Base-by-base conservation (phyloP, 2,888 invertebrate genomes). In the Hypena proboscidalis region DNA sequence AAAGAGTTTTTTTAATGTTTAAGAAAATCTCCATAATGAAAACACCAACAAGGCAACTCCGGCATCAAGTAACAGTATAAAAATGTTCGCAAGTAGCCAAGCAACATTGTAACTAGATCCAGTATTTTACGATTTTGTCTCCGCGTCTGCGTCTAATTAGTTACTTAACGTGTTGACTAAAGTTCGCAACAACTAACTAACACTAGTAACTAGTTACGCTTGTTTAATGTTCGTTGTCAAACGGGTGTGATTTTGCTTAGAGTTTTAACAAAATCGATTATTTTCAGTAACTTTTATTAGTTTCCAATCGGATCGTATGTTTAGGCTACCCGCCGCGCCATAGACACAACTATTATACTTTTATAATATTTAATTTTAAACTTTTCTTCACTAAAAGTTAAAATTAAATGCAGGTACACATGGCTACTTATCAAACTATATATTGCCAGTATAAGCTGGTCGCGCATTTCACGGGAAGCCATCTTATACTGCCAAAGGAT, bases 81-180 rank as follows among this genome's bases (percentile, higher is more conserved):
- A 50, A 40, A 30, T 30, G 22, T 30, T 7, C 3, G 7, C 26
- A 38, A 23, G 36, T 43, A 27, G n/a, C n/a, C 6, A 29, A 10
- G 14, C 22, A 23, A 63, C 60, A 52, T 31, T 48, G 60, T 63
- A 47, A 49, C 51, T 25, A 43, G 38, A 59, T 54, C 37, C 44
- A 25, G 35, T 49, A 38, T 57, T 62, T 62, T 54, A 63, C 54
- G 54, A 45, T 63, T 45, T 58, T 51, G 54, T 60, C 58, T 47
- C 47, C 21, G 21, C 39, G 32, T 42, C 30, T 49, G 34, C 52
- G 36, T 53, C 50, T 62, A 57, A 62, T 62, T 59, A 57, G 63
- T 47, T 51, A 43, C 26, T 50, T 62, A 59, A 62, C 42, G 37
- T 48, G 56, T 59, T 51, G 53, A 46, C 46, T 46, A 26, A 53